These are phyloP conservation scores for Rhinichthys klamathensis DNA, from an alignment of 2,113 vertebrate genomes.

Conservation along the genomic window DNA sequence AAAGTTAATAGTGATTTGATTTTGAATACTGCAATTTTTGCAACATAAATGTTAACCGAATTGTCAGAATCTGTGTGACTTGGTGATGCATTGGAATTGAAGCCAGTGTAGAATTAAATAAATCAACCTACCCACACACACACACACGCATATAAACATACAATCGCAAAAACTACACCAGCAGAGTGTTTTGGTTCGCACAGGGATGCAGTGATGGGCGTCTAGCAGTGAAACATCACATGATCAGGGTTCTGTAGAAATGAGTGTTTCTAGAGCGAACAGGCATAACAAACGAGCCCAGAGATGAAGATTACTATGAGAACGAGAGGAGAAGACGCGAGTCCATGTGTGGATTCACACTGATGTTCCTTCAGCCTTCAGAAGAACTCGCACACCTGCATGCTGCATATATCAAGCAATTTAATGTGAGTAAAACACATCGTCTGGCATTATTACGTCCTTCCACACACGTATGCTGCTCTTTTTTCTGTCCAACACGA, in stretches of 20 bases:
- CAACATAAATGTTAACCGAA: too few species aligned
- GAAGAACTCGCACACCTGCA: constrained; percentile 20
- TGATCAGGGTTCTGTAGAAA: background rate
- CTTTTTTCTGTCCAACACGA: background rate
- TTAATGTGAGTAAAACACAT: too few species aligned
- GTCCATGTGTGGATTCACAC: constrained; percentile 73
- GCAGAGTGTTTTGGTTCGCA: background rate
- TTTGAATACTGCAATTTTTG: background rate
- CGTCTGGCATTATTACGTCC: background rate
- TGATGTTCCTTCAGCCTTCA: background rate
- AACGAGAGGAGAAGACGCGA: constrained; percentile 45
- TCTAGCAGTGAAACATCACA: background rate
- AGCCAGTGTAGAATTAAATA: constrained; percentile 23
- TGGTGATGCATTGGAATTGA: constrained; percentile 65
- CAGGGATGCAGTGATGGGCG: background rate
- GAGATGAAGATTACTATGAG: constrained; percentile 14
- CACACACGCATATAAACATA: background rate
- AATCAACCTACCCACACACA: constrained; percentile 12
- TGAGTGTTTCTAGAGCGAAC: constrained; percentile 26
- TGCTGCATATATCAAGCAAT: background rate
- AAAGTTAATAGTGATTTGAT: background rate
- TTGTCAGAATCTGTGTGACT: background rate
- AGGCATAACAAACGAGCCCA: constrained; percentile 50
- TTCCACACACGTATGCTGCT: background rate
- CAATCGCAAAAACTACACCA: background rate